Percentiles rank a stretch among this genome's conserved stretches.
These are phyloP conservation scores for Myotis vivesi DNA, from an alignment of 2,797 vertebrate genomes.

Conservation along the genomic window DNA sequence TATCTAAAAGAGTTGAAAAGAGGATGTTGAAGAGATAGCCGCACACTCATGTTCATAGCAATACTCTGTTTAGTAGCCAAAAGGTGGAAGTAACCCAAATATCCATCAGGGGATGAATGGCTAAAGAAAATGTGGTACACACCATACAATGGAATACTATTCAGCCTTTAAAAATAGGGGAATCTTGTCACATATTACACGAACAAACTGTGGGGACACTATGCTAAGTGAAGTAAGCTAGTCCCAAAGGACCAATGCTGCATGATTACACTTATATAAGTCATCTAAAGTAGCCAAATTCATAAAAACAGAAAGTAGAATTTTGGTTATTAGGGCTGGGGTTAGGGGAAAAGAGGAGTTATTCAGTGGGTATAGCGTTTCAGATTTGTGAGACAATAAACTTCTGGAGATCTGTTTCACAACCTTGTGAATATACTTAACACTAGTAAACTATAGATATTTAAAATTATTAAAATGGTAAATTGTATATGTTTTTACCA, in stretches of 20 bases:
- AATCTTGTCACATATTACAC: background rate
- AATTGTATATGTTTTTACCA: background rate
- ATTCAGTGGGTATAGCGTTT: background rate
- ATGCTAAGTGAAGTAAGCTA: background rate
- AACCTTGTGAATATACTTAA: background rate
- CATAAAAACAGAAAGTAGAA: background rate
- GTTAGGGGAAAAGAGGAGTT: background rate
- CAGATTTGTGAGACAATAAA: background rate
- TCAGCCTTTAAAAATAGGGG: background rate
- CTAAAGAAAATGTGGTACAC: background rate
- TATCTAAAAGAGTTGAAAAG: background rate
- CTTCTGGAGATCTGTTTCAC: background rate
- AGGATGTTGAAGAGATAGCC: background rate
- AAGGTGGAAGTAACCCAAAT: background rate
- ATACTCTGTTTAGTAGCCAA: background rate
- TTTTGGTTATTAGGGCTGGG: background rate
- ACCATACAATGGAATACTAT: background rate
- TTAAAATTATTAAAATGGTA: background rate
- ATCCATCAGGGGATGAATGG: background rate
- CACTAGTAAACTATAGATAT: background rate
- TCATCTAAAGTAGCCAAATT: background rate
- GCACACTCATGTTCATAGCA: background rate
- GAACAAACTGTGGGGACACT: background rate
- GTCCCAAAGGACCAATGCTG: background rate
- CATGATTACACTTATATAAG: background rate